Evolutionary conservation across 2,888 invertebrate species (phyloP).

Genomic region (Pherbina coryleti): DNA sequence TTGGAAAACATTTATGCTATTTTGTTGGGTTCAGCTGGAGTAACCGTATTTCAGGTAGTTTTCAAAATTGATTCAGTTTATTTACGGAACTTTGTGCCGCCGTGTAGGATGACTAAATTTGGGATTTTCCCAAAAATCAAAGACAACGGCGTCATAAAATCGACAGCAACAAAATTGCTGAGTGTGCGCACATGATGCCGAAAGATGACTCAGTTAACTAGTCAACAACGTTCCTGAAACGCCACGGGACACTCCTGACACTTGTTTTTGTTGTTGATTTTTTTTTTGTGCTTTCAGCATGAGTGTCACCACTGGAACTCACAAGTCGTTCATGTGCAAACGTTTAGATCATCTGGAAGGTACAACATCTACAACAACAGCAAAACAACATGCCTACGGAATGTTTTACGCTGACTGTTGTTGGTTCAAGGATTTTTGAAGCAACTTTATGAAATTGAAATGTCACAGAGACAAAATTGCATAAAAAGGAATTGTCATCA

Average conservation of each 20-base stretch:
- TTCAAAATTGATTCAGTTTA: not conserved
- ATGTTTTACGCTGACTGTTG: not conserved
- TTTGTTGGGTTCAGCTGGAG: too few species aligned
- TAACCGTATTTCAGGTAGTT: constrained; percentile 12
- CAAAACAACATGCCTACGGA: not conserved
- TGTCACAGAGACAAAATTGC: not conserved
- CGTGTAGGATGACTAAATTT: constrained; percentile 1
- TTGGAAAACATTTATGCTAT: too few species aligned
- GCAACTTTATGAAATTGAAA: constrained; percentile 2
- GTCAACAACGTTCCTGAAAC: not conserved
- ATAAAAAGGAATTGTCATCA: too few species aligned
- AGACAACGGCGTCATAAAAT: not conserved
- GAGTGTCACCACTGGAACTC: constrained; percentile 14
- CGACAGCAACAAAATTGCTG: constrained; percentile 5
- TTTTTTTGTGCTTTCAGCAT: not conserved
- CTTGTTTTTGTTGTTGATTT: constrained; percentile 15
- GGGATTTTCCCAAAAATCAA: constrained; percentile 3
- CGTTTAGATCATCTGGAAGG: constrained; percentile 27
- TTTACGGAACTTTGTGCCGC: not conserved
- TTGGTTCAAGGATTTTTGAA: not conserved
- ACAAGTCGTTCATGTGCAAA: constrained; percentile 23
- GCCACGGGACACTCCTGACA: constrained; percentile 16
- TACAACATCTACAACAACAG: not conserved
- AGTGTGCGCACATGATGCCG: not conserved
- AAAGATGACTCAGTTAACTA: constrained; percentile 16